Conservation (phyloP, 2,888 invertebrate genomes). For the Cantharis rustica region DNA sequence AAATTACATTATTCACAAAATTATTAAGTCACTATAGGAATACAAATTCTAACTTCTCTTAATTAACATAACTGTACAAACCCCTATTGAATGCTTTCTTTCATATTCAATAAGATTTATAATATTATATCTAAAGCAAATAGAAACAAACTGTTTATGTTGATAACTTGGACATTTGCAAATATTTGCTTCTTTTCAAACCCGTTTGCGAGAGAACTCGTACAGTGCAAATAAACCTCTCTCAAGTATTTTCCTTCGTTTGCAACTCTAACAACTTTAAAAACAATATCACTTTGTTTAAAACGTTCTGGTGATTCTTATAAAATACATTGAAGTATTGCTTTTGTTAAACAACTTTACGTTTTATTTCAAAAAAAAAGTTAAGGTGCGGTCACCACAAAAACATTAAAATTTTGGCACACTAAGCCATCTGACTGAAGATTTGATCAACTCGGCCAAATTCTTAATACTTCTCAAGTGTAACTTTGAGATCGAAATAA, state of each 20-base stretch:
- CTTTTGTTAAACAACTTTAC: no score
- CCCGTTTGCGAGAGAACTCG: not conserved
- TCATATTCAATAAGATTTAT: not conserved
- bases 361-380: no score
- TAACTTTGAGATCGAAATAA: no score
- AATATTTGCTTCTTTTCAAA: not conserved
- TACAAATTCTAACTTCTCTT: not conserved
- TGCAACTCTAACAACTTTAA: not conserved
- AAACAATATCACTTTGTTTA: not conserved
- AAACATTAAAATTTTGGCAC: no score
- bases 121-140: not conserved
- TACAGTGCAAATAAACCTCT: not conserved
- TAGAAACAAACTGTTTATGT: not conserved
- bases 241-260: not conserved
- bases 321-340: no score
- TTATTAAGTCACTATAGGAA: conserved; percentile 12
- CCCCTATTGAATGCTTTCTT: not conserved
- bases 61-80: not conserved
- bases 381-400: no score
- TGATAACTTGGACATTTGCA: not conserved
- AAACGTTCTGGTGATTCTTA: not conserved
- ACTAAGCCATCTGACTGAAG: no score
- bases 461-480: no score
- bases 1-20: conserved; percentile 25
- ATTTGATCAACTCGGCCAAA: no score